Percentiles rank a stretch among this genome's conserved stretches.
phyloP scores from a whole-genome alignment of 2,797 vertebrate species.

The Labroides dimidiatus region DNA sequence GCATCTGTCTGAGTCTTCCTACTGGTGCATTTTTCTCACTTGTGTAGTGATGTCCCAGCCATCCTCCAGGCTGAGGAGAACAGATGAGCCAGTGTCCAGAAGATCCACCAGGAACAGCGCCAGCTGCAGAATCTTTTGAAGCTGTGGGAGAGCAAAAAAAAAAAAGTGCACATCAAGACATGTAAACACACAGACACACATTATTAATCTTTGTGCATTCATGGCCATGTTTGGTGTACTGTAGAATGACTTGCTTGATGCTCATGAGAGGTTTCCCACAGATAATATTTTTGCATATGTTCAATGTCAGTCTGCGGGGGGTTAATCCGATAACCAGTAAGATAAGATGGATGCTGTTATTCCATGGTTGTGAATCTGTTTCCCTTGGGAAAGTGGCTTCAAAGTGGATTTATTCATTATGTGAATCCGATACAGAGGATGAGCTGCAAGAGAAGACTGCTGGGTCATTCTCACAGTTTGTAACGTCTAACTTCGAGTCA shows the following conservation, averaged over 20 bases:
- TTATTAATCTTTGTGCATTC: constrained; percentile 52
- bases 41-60: constrained; percentile 98
- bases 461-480: constrained; percentile 51
- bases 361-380: constrained; percentile 56
- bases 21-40: constrained; percentile 81
- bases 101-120: constrained; percentile 92
- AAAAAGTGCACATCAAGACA: constrained; percentile 57
- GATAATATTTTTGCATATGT: constrained; percentile 58
- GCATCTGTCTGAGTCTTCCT: background rate
- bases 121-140: constrained; percentile 96
- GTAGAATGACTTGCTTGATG: constrained; percentile 42
- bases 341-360: constrained; percentile 51
- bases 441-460: constrained; percentile 37
- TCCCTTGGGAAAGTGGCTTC: constrained; percentile 69
- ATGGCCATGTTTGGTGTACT: constrained; percentile 48
- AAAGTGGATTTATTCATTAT: constrained; percentile 63
- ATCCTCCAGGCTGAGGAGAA: constrained; percentile 96
- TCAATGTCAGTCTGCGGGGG: constrained; percentile 52
- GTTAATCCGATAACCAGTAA: constrained; percentile 64
- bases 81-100: constrained; percentile 95
- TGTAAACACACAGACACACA: constrained; percentile 10
- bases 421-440: constrained; percentile 65
- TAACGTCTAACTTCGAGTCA: constrained; percentile 6
- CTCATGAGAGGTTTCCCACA: constrained; percentile 62
- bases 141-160: constrained; percentile 81